Evolutionary conservation across 2,113 vertebrate genomes (phyloP).

Genomic region (Eleginops maclovinus): DNA sequence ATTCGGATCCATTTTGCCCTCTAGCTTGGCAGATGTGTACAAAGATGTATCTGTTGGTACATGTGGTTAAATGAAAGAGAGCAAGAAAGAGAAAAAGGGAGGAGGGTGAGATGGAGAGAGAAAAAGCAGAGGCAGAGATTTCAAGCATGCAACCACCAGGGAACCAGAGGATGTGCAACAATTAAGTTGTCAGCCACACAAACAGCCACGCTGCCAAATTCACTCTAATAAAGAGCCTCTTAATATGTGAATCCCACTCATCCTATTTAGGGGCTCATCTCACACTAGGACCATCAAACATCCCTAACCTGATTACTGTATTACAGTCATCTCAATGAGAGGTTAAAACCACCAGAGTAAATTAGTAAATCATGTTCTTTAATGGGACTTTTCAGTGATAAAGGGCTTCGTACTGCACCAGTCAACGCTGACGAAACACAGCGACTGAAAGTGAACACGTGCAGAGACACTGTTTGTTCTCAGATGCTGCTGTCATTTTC

Average conservation of each 20-base stretch:
- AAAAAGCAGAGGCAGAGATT: constrained; percentile 50
- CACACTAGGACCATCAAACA: constrained; percentile 74
- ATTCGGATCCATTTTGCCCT: constrained; percentile 26
- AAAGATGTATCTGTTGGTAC: constrained; percentile 28
- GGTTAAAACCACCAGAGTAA: constrained; percentile 57
- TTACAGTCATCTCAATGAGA: constrained; percentile 63
- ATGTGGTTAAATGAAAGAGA: constrained; percentile 23
- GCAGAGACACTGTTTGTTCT: not conserved
- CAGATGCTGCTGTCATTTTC: not conserved
- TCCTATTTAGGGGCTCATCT: constrained; percentile 74
- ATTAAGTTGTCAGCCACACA: constrained; percentile 75
- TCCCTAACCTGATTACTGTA: constrained; percentile 74
- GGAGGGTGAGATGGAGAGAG: constrained; percentile 7
- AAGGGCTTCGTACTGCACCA: not conserved
- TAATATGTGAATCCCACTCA: constrained; percentile 80
- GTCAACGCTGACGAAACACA: not conserved
- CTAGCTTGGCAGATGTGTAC: constrained; percentile 1
- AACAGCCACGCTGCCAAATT: constrained; percentile 67
- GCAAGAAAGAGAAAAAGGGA: constrained; percentile 10
- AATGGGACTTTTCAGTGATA: constrained; percentile 23
- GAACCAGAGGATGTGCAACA: constrained; percentile 70
- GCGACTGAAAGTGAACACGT: not conserved
- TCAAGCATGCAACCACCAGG: constrained; percentile 64
- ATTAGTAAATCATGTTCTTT: constrained; percentile 54
- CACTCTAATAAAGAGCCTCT: constrained; percentile 81